These are phyloP conservation scores for Apocrypta bakeri DNA, from an alignment of 1,140 invertebrate genomes.

Conservation along the genomic window DNA sequence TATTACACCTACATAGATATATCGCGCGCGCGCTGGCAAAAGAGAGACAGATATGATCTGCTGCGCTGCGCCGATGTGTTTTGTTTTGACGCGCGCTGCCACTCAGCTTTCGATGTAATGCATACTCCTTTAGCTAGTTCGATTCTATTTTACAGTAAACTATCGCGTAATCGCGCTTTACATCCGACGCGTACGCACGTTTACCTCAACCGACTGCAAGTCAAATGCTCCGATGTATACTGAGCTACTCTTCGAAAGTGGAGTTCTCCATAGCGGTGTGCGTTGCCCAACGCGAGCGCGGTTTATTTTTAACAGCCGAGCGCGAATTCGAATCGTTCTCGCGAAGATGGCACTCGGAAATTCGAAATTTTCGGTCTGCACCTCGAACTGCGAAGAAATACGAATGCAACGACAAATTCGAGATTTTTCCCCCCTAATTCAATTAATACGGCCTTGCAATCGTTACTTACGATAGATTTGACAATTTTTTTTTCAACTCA, in stretches of 20 bases:
- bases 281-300: background rate
- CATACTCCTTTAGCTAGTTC: too few relatives aligned
- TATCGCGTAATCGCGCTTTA: too few relatives aligned
- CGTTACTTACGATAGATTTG: too few relatives aligned
- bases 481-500: too few relatives aligned
- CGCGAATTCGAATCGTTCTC: conserved; percentile 2
- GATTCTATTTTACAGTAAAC: too few relatives aligned
- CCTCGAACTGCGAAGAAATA: background rate
- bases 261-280: background rate
- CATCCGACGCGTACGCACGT: too few relatives aligned
- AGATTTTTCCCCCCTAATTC: too few relatives aligned
- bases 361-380: background rate
- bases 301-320: conserved; percentile 36
- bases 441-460: too few relatives aligned
- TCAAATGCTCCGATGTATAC: background rate
- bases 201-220: too few relatives aligned
- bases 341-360: background rate
- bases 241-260: background rate
- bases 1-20: background rate
- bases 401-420: too few relatives aligned
- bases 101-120: background rate
- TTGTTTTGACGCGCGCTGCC: background rate
- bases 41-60: background rate
- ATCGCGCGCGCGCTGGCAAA: too few relatives aligned
- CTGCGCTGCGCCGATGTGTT: background rate